phyloP scores from a whole-genome alignment of 2,113 vertebrate species.

The Lanius collurio region DNA sequence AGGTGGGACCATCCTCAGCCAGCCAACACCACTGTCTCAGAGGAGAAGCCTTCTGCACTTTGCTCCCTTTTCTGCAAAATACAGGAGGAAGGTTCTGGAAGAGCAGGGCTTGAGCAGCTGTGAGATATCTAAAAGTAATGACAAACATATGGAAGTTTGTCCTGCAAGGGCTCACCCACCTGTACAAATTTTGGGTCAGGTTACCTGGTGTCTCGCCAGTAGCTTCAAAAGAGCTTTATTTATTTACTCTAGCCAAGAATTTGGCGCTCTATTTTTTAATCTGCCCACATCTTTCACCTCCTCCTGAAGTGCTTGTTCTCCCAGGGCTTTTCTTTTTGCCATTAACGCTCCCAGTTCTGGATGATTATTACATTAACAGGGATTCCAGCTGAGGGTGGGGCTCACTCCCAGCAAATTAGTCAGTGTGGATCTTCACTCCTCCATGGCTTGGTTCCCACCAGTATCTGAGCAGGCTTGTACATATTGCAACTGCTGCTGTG shows the following conservation, averaged over 20 bases:
- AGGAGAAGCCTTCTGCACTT: background rate
- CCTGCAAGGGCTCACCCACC: constrained; percentile 45
- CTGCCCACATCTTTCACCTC: constrained; percentile 65
- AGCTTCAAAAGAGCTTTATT: constrained; percentile 64
- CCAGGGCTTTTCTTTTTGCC: constrained; percentile 47
- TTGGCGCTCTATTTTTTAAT: constrained; percentile 53
- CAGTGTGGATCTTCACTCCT: constrained; percentile 31
- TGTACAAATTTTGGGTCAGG: constrained; percentile 66
- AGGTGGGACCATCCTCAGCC: background rate
- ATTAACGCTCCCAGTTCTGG: constrained; percentile 62
- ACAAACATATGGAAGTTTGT: constrained; percentile 48
- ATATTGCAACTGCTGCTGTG: background rate
- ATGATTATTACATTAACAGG: constrained; percentile 62
- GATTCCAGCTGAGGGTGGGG: constrained; percentile 63
- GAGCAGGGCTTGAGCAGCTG: background rate
- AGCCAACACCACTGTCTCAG: background rate
- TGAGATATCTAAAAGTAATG: constrained; percentile 11
- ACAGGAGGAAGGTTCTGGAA: background rate
- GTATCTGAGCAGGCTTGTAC: constrained; percentile 43
- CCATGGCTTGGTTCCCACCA: constrained; percentile 46
- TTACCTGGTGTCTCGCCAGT: constrained; percentile 58
- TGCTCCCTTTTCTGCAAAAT: background rate
- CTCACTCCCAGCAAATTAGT: constrained; percentile 60
- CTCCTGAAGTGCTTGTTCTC: constrained; percentile 46
- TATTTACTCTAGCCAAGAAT: constrained; percentile 64